These are phyloP conservation scores for Psittacula echo DNA, from an alignment of 2,797 vertebrate genomes.

Conservation along the genomic window DNA sequence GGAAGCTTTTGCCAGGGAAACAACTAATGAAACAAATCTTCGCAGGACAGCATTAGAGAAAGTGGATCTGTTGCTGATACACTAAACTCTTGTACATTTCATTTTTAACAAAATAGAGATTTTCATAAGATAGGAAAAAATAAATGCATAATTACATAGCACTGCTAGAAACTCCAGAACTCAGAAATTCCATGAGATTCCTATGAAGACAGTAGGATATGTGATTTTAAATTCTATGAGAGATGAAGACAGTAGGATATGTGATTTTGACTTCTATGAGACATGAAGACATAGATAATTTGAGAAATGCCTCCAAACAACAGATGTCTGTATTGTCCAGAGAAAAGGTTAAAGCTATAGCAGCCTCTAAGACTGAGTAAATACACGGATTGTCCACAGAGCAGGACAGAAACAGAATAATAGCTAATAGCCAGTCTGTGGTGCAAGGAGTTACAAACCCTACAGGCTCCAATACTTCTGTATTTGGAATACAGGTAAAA, in stretches of 20 bases:
- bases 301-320: neutral
- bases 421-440: neutral
- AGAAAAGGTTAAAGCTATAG: neutral
- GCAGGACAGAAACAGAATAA: neutral
- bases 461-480: neutral
- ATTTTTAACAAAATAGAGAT: neutral
- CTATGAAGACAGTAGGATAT: neutral
- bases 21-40: neutral
- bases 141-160: neutral
- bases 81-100: neutral
- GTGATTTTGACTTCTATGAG: neutral
- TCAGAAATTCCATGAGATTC: neutral
- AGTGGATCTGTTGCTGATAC: neutral
- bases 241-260: neutral
- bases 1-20: neutral
- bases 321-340: neutral
- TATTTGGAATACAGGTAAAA: neutral
- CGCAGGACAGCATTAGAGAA: neutral
- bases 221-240: neutral
- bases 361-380: neutral
- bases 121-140: neutral
- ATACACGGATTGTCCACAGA: neutral
- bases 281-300: neutral
- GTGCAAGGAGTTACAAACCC: neutral
- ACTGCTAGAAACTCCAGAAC: neutral